Conservation (phyloP, 2,113 vertebrate genomes). For the Trichechus manatus region DNA sequence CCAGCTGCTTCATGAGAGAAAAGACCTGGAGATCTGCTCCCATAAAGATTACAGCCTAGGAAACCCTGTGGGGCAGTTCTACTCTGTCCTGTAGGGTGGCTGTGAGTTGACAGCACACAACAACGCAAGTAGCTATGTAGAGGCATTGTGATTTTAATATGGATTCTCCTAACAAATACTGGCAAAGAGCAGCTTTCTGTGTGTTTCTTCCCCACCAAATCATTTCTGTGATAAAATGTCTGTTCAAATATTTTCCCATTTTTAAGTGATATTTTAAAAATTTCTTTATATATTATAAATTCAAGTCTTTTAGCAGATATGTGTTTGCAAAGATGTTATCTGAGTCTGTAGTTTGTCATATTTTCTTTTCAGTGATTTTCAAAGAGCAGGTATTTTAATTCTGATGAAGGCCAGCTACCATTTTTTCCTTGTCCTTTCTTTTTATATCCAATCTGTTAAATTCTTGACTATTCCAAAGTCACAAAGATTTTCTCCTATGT, state of each 20-base stretch:
- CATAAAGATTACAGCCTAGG: background rate
- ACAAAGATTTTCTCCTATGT: background rate
- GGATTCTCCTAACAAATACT: background rate
- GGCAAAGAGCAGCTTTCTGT: rapidly evolving
- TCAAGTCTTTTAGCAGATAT: background rate
- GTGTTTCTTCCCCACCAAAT: background rate
- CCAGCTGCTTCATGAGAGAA: background rate
- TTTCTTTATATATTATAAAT: background rate
- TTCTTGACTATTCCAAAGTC: background rate
- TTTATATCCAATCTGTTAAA: background rate
- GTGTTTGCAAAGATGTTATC: background rate
- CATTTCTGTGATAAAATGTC: background rate
- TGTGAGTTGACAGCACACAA: no score
- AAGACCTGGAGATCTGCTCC: background rate
- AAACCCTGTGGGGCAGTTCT: background rate
- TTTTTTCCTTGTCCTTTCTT: background rate
- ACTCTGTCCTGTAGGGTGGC: no score
- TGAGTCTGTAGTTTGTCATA: background rate
- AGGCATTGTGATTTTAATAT: background rate
- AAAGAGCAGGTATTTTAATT: background rate
- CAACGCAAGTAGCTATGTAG: background rate
- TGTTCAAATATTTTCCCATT: background rate
- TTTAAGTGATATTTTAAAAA: background rate
- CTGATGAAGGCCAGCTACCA: background rate
- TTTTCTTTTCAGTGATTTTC: background rate